A percentile compares a stretch with the other conserved stretches of the same genome.
Evolutionary conservation across 2,888 invertebrate species (phyloP).

Genomic region (Drosophila subsilvestris): DNA sequence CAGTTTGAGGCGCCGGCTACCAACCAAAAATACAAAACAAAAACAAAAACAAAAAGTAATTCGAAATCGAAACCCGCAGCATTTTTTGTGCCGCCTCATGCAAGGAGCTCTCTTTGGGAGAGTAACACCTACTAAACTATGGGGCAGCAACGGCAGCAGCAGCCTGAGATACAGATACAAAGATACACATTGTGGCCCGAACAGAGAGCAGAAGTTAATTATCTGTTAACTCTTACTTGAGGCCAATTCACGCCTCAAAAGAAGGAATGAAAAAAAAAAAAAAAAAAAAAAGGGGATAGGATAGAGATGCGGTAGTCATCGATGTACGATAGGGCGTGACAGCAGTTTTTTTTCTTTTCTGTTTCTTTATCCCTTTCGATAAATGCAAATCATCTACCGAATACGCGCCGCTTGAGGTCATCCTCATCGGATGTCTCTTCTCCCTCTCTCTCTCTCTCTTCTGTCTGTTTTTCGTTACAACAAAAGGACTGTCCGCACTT

Average conservation of each 20-base stretch:
- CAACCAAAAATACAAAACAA: slow-evolving; percentile 16
- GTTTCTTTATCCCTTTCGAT: neutral
- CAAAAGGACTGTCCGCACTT: slow-evolving; percentile 17
- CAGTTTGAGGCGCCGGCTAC: slow-evolving; percentile 62
- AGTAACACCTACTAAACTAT: slow-evolving; percentile 76
- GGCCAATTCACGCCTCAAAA: slow-evolving; percentile 64
- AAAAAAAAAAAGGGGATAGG: neutral
- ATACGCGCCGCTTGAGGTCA: slow-evolving; percentile 35
- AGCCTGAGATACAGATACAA: slow-evolving; percentile 15
- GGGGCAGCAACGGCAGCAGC: slow-evolving; percentile 42
- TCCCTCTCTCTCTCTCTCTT: neutral
- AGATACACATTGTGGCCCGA: slow-evolving; percentile 9
- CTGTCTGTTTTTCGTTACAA: neutral
- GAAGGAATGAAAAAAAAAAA: neutral
- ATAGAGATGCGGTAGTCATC: slow-evolving; percentile 39
- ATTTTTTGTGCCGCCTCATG: slow-evolving; percentile 49
- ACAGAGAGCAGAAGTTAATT: slow-evolving; percentile 64
- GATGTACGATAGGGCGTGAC: slow-evolving; percentile 40
- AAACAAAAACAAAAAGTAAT: slow-evolving; percentile 19
- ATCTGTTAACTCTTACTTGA: slow-evolving; percentile 70
- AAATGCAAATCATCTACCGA: slow-evolving; percentile 46
- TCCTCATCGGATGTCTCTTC: slow-evolving; percentile 16
- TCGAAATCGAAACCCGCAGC: slow-evolving; percentile 61
- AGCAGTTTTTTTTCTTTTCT: neutral
- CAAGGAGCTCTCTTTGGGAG: slow-evolving; percentile 37